phyloP scores from a whole-genome alignment of 2,888 invertebrate genomes.

The Tipula helvola region DNA sequence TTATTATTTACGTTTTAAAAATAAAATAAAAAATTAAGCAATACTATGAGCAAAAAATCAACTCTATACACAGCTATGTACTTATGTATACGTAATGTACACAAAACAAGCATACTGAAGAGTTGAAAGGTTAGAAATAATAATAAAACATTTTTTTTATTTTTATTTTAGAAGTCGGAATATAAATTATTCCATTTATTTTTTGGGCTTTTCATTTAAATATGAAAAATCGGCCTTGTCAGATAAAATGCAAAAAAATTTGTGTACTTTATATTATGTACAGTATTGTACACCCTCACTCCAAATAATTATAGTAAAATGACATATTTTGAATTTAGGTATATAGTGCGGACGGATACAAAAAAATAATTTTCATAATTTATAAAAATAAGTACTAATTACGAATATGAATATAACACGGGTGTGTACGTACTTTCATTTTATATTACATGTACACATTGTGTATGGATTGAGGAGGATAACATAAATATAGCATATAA shows the following conservation, averaged over 20 bases:
- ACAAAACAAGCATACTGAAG: neutral
- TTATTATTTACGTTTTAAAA: neutral
- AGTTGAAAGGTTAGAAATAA: slow-evolving; percentile 4
- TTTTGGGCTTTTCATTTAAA: neutral
- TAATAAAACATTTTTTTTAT: neutral
- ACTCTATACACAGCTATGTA: neutral
- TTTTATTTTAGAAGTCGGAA: neutral
- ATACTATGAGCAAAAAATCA: neutral
- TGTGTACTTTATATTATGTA: neutral
- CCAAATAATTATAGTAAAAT: neutral
- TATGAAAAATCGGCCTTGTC: neutral
- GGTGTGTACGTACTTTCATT: too few relatives aligned
- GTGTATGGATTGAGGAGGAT: too few relatives aligned
- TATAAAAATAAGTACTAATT: neutral
- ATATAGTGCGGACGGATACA: neutral
- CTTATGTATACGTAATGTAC: neutral
- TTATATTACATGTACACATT: too few relatives aligned
- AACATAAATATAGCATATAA: too few relatives aligned
- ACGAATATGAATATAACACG: neutral
- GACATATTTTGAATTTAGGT: neutral
- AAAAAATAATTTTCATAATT: neutral
- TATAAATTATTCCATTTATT: neutral
- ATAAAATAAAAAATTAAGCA: neutral
- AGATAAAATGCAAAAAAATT: neutral
- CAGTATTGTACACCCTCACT: neutral